Evolutionary conservation across 1,140 invertebrate genomes (phyloP).

Genomic region (Sipha flava): DNA sequence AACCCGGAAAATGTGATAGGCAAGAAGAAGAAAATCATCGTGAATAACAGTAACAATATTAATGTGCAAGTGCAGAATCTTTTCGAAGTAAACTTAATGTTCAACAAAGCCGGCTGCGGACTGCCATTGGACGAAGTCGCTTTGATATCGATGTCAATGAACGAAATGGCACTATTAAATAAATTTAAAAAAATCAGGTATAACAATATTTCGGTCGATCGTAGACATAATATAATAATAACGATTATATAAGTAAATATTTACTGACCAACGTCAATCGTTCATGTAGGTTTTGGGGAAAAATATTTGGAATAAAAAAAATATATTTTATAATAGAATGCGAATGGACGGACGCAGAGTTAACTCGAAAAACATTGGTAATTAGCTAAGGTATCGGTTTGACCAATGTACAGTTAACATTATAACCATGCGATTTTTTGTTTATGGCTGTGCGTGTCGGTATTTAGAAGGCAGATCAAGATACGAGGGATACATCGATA

Average conservation of each 20-base stretch:
- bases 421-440: neutral
- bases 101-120: constrained; percentile 17
- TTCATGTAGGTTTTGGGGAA: neutral
- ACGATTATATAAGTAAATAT: too few relatives aligned
- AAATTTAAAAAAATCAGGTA: constrained; percentile 4
- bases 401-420: too few relatives aligned
- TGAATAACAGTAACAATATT: neutral
- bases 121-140: neutral
- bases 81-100: neutral
- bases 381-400: neutral
- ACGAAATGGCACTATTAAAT: neutral
- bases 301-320: constrained; percentile 7
- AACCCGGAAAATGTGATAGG: neutral
- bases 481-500: too few relatives aligned
- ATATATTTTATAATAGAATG: constrained; percentile 7
- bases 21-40: neutral
- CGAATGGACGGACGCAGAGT: neutral
- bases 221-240: too few relatives aligned
- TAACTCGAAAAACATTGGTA: neutral
- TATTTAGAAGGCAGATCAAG: neutral
- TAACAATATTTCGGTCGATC: too few relatives aligned
- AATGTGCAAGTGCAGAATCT: neutral
- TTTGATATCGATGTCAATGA: neutral
- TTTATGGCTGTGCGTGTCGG: neutral
- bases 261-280: too few relatives aligned